Percentiles rank a stretch among this genome's conserved stretches.
Conservation (phyloP, 2,797 vertebrate genomes). For the Fistularia commersonii region DNA sequence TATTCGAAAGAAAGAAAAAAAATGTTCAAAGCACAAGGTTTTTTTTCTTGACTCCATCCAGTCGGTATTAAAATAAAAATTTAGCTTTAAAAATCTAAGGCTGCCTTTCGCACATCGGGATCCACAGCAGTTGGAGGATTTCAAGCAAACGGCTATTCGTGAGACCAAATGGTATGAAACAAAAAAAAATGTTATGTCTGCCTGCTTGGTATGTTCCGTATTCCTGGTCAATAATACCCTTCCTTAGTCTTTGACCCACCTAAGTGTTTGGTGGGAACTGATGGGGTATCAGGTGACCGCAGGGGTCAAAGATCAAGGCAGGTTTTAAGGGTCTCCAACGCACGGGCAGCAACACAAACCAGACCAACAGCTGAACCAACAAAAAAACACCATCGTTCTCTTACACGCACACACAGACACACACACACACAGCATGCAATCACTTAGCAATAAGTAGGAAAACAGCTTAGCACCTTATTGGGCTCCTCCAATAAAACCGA, state of each 20-base stretch:
- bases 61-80: no score
- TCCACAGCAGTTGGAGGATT: no score
- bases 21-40: no score
- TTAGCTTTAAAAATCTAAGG: no score
- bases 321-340: conserved; percentile 35
- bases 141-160: conserved; percentile 26
- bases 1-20: no score
- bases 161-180: conserved; percentile 37
- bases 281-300: conserved; percentile 58
- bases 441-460: conserved; percentile 59
- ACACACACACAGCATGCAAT: conserved; percentile 40
- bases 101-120: no score
- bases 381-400: conserved; percentile 30
- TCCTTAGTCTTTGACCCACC: conserved; percentile 59
- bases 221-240: conserved; percentile 52
- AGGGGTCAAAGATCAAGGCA: conserved; percentile 52
- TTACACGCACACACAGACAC: conserved; percentile 31
- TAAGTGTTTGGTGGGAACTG: conserved; percentile 57
- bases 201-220: conserved; percentile 46
- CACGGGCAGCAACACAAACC: conserved; percentile 29
- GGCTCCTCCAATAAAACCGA: conserved; percentile 45
- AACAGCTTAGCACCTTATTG: conserved; percentile 52
- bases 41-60: no score
- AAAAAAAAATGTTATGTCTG: conserved; percentile 62
- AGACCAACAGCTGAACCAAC: conserved; percentile 63